These are phyloP conservation scores for Pseudeuparius sepicola DNA, from an alignment of 2,888 invertebrate species.

Conservation along the genomic window DNA sequence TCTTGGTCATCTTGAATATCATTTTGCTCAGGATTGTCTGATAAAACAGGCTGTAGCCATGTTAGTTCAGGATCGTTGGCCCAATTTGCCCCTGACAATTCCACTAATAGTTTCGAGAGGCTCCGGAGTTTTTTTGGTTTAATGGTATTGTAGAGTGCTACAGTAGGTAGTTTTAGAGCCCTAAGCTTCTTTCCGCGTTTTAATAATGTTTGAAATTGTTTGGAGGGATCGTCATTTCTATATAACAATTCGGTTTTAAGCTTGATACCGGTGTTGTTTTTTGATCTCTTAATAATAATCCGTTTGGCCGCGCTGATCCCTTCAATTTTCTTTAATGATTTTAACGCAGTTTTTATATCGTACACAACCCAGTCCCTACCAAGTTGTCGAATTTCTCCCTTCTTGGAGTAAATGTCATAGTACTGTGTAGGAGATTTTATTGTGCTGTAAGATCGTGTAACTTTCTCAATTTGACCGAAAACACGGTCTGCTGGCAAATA, in stretches of 20 bases:
- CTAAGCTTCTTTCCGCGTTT: conserved; percentile 13
- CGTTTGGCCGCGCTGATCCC: conserved; percentile 19
- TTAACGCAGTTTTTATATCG: conserved; percentile 19
- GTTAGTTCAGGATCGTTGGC: too few species aligned
- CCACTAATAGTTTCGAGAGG: conserved; percentile 8
- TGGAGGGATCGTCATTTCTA: conserved; percentile 12
- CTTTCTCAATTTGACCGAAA: conserved; percentile 17
- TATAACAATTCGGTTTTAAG: too few species aligned
- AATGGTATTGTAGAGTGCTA: too few species aligned
- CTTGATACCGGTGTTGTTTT: conserved; percentile 15
- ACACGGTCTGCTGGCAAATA: conserved; percentile 17
- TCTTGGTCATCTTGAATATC: conserved; percentile 4
- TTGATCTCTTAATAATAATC: conserved; percentile 20
- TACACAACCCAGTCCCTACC: conserved; percentile 17
- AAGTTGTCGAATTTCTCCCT: conserved; percentile 18
- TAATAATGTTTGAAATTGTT: conserved; percentile 15
- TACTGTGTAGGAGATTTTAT: conserved; percentile 14
- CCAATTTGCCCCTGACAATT: too few species aligned
- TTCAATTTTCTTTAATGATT: conserved; percentile 21
- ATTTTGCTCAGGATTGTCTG: conserved; percentile 1
- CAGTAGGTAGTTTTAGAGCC: conserved; percentile 11
- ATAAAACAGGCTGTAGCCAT: conserved; percentile 1
- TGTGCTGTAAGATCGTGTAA: conserved; percentile 15
- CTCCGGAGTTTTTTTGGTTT: conserved; percentile 11
- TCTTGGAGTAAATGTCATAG: conserved; percentile 18